These are phyloP conservation scores for Shargacucullia verbasci DNA, from an alignment of 2,888 invertebrate species.

Conservation along the genomic window DNA sequence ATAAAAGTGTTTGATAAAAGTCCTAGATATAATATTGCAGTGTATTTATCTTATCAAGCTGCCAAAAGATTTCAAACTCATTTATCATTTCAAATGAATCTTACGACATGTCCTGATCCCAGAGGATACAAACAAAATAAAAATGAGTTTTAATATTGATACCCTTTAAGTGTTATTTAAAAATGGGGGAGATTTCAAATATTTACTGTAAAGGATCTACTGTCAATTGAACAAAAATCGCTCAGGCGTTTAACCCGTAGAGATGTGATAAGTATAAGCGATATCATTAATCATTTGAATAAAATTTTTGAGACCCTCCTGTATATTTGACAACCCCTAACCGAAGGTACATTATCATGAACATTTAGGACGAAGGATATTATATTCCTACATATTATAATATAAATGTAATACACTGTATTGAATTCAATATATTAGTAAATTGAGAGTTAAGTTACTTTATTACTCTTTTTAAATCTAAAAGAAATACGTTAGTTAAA, in stretches of 20 bases:
- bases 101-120: constrained; percentile 62
- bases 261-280: constrained; percentile 59
- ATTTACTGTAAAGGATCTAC: constrained; percentile 75
- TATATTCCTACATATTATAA: constrained; percentile 23
- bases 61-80: constrained; percentile 58
- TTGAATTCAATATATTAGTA: constrained; percentile 14
- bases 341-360: constrained; percentile 50
- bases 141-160: constrained; percentile 64
- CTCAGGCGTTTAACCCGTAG: constrained; percentile 71
- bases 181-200: constrained; percentile 63
- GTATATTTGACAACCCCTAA: constrained; percentile 57
- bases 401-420: constrained; percentile 31
- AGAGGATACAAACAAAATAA: constrained; percentile 71
- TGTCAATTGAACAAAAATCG: constrained; percentile 82
- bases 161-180: constrained; percentile 73
- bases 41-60: constrained; percentile 10
- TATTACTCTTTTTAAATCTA: neutral
- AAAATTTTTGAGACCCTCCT: constrained; percentile 66
- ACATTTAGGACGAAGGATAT: constrained; percentile 41
- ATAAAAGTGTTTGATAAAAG: too few relatives aligned
- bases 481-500: constrained; percentile 1
- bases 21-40: neutral
- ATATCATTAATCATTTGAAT: constrained; percentile 83
- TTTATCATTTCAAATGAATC: constrained; percentile 69
- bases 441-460: constrained; percentile 4